Conservation (phyloP, 2,888 invertebrate species). For the Ochropleura plecta region DNA sequence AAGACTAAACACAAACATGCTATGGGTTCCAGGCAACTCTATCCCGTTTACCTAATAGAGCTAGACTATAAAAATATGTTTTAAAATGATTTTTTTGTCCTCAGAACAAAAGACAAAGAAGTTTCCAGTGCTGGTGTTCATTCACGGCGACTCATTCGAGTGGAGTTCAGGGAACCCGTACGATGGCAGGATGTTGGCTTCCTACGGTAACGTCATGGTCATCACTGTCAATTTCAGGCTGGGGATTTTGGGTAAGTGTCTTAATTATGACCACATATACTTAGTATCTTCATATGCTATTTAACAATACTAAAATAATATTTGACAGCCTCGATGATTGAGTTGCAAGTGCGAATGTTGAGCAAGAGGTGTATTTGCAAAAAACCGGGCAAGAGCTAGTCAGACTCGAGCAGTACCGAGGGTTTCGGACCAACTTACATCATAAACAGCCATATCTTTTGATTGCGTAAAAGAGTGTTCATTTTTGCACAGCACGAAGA, state of each 20-base stretch:
- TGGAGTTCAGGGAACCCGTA: slow-evolving; percentile 99
- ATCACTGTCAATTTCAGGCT: slow-evolving; percentile 96
- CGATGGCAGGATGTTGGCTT: slow-evolving; percentile 97
- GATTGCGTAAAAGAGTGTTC: too few species aligned
- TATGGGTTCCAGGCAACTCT: not conserved
- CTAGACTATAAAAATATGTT: not conserved
- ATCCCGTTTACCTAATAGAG: not conserved
- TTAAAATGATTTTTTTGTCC: slow-evolving; percentile 57
- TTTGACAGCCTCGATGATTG: too few species aligned
- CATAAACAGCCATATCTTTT: too few species aligned
- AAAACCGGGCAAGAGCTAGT: too few species aligned
- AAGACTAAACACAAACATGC: not conserved
- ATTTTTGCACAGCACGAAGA: too few species aligned
- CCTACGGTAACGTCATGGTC: slow-evolving; percentile 97
- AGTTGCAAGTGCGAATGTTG: too few species aligned
- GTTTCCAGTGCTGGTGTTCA: slow-evolving; percentile 96
- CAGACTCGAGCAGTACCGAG: too few species aligned
- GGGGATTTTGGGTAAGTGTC: slow-evolving; percentile 93
- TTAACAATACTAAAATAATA: too few species aligned
- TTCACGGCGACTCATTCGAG: slow-evolving; percentile 98
- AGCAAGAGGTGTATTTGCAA: too few species aligned
- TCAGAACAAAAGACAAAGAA: slow-evolving; percentile 89
- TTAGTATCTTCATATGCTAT: not conserved
- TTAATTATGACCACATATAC: not conserved
- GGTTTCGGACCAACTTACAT: too few species aligned